Evolutionary conservation across 2,797 vertebrate species (phyloP).

Genomic region (Salarias fasciatus): DNA sequence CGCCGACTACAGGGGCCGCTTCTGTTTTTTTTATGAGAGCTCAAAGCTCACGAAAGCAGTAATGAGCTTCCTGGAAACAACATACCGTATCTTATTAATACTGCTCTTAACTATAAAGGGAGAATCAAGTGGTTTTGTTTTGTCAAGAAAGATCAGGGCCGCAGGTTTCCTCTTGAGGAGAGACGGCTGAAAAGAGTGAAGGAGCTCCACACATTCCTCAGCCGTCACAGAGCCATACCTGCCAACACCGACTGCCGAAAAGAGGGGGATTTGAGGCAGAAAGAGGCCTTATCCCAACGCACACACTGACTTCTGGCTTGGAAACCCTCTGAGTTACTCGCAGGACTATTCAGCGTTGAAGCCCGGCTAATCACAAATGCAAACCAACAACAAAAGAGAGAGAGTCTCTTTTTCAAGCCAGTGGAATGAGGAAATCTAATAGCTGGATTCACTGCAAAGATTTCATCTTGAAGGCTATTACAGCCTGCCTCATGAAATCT

Average conservation of each 20-base stretch:
- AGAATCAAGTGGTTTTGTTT: neutral
- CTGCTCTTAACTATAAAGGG: no score
- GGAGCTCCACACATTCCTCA: constrained; percentile 61
- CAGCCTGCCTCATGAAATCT: constrained; percentile 28
- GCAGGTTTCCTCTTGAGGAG: neutral
- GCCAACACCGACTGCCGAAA: constrained; percentile 57
- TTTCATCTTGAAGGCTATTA: constrained; percentile 19
- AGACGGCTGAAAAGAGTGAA: constrained; percentile 32
- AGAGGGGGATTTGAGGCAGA: constrained; percentile 42
- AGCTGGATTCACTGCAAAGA: constrained; percentile 12
- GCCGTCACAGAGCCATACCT: constrained; percentile 55
- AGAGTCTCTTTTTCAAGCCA: constrained; percentile 9
- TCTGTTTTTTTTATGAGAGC: no score
- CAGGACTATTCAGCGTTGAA: constrained; percentile 20
- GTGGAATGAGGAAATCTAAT: constrained; percentile 14
- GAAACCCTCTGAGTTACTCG: constrained; percentile 15
- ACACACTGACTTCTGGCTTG: constrained; percentile 23
- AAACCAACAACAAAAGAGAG: constrained; percentile 31
- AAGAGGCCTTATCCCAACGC: no score
- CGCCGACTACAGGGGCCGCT: neutral
- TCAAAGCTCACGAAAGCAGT: no score
- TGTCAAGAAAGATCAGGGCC: constrained; percentile 1
- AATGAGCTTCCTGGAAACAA: no score
- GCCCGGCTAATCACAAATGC: constrained; percentile 40
- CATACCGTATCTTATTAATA: no score